Percentiles rank a stretch among this genome's conserved stretches.
Evolutionary conservation across 2,888 invertebrate species (phyloP).

Genomic region (Brachyopa scutellaris): DNA sequence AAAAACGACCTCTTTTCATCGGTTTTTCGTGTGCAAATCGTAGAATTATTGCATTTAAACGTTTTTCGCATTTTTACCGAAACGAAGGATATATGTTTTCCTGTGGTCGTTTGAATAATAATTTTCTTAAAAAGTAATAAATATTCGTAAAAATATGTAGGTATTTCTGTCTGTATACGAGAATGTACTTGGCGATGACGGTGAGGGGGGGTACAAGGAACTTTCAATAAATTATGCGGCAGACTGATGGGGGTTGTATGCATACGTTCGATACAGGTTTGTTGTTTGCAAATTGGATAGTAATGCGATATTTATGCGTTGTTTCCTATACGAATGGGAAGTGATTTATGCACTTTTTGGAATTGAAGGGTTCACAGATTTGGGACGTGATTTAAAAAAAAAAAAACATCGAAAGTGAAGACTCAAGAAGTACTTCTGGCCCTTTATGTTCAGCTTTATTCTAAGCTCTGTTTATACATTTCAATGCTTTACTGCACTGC

Average conservation of each 20-base stretch:
- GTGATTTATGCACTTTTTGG: slow-evolving; percentile 51
- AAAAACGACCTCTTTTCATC: neutral
- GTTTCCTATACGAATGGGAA: slow-evolving; percentile 13
- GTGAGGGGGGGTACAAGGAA: neutral
- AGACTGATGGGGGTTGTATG: slow-evolving; percentile 57
- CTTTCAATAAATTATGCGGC: slow-evolving; percentile 60
- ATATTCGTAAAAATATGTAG: slow-evolving; percentile 52
- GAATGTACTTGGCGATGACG: neutral
- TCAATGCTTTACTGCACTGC: too few species aligned
- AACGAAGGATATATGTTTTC: slow-evolving; percentile 15
- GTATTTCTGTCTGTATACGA: neutral
- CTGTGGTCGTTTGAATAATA: slow-evolving; percentile 57
- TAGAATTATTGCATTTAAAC: slow-evolving; percentile 68
- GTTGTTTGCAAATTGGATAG: slow-evolving; percentile 67
- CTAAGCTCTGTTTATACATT: too few species aligned
- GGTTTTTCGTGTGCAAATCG: slow-evolving; percentile 25
- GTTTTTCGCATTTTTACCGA: slow-evolving; percentile 45
- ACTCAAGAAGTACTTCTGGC: too few species aligned
- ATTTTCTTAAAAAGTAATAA: slow-evolving; percentile 59
- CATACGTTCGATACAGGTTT: slow-evolving; percentile 24
- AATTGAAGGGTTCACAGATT: slow-evolving; percentile 19
- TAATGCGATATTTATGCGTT: slow-evolving; percentile 68
- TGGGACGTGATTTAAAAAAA: too few species aligned
- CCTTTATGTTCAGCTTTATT: too few species aligned
- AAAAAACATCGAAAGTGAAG: too few species aligned